These are phyloP conservation scores for Amiota mariae DNA, from an alignment of 2,888 invertebrate species.

Conservation along the genomic window DNA sequence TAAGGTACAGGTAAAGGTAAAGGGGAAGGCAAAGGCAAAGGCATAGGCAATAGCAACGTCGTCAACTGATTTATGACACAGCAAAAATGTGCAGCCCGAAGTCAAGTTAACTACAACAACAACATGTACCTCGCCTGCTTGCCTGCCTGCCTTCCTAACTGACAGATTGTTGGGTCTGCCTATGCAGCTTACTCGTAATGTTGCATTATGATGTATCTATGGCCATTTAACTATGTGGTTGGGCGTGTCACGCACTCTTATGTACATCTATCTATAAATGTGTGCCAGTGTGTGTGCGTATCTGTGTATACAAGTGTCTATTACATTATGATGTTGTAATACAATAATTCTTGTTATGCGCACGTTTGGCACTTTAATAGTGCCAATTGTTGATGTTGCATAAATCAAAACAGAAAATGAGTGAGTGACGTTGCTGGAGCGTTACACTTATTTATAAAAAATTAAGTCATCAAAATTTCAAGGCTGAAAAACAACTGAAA, in stretches of 20 bases:
- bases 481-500: too few species aligned
- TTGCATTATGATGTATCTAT: neutral
- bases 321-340: slow-evolving; percentile 57
- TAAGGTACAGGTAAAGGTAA: too few species aligned
- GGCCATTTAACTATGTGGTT: neutral
- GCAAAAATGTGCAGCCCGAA: slow-evolving; percentile 11
- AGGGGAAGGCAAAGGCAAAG: neutral
- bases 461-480: too few species aligned
- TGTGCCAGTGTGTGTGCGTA: too few species aligned
- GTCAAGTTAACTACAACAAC: neutral
- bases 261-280: too few species aligned
- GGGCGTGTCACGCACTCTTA: slow-evolving; percentile 1
- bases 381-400: slow-evolving; percentile 60
- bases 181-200: neutral
- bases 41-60: neutral
- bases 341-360: slow-evolving; percentile 62
- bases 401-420: neutral
- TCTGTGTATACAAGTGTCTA: slow-evolving; percentile 39
- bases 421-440: neutral
- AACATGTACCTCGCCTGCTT: too few species aligned
- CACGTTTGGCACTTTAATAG: slow-evolving; percentile 60
- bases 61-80: slow-evolving; percentile 23
- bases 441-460: too few species aligned
- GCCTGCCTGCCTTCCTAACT: neutral
- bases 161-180: neutral